Base-by-base conservation (phyloP, 2,113 vertebrate genomes). In the Coptodon rendalli region DNA sequence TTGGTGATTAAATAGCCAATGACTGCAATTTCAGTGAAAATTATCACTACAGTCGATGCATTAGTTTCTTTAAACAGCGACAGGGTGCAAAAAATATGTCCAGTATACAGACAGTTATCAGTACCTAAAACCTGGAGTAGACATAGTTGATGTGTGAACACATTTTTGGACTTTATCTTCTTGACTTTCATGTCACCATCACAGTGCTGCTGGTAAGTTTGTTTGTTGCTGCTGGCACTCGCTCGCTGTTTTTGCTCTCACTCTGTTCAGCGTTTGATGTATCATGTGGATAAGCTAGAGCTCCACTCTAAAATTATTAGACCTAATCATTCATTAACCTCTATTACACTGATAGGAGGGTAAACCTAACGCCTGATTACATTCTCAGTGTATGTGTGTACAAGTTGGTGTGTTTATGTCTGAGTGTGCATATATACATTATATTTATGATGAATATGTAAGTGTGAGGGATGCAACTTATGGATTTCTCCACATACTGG, bases 251-350 rank as follows among this genome's bases (percentile, higher is more conserved):
- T 68, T 50, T 54, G 82, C 85, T 82, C 91, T 84, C 71, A 78
- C 82, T 89, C 80, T 82, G 34, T 80, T 86, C 53, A 83, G 80
- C 9, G 14, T 93, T 91, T 94, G 90, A 93, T 93, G 89, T 90
- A 91, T 93, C 17, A 81, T 87, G 88, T 82, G 54, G 91, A 89
- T 86, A 89, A 94, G 85, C 91, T 78, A 29, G 73, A 95, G 94
- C 92, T 94, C 91, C 92, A 92, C 94, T 95, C 89, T 94, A 92
- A 94, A 93, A 93, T 95, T 92, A 96, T 95, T 93, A 94, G 91
- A 93, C 92, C 92, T 96, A 96, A 96, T 95, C 94, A 95, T 94
- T 95, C 91, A 96, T 96, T 96, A 96, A 95, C 94, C 95, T 95
- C 95, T 89, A 94, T 95, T 96, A 95, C 90, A 94, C 93, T 92